Evolutionary conservation across 2,888 invertebrate genomes (phyloP), one percentile per base, ranked within the genome.

Genomic region (Loripinus fragilis): DNA sequence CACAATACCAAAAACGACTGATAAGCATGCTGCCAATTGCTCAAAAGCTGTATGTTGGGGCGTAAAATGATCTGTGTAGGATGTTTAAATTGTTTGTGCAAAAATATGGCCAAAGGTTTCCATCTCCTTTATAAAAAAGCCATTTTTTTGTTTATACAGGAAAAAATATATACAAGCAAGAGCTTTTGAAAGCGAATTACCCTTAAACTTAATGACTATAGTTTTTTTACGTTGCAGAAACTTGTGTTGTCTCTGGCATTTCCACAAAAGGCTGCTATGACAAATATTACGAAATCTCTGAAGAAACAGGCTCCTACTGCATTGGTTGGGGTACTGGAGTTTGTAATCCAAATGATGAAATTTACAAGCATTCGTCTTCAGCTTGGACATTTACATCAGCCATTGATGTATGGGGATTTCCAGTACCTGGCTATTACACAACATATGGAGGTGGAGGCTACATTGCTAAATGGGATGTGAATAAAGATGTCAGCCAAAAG

Each of bases 391-490:
- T 86, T 68, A 86, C 86, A 0, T 85, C 85, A 10, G 86, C 89
- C 3, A 30, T 80, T 0, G 78, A 87, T 50, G 86, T 89, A 20
- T 87, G 86, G 86, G 90, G 88, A 7, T 45, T 86, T n/a, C 86
- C 89, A 0, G 76, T 88, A 30, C 65, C 85, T 38, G 91, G 90
- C 3, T 65, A 68, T 20, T 80, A 81, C 55, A 83, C 71, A 3
- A 85, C 84, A 2, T 91, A 91, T 30, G 78, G 87, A 5, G 91
- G 90, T 0, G 90, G 91, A 2, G 91, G 91, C 1, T 91, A 91
- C 68, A 88, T 91, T 3, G 86, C 88, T 0, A 82, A 88, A 48
- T 78, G 90, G 0, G 88, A 85, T 55, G 87, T 89, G 0, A 90
- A 88, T 55, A 50, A 76, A 20, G 75, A 85, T 35, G 83, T 89